phyloP scores from a whole-genome alignment of 2,888 invertebrate species.

The Ornithoptera priamus region DNA sequence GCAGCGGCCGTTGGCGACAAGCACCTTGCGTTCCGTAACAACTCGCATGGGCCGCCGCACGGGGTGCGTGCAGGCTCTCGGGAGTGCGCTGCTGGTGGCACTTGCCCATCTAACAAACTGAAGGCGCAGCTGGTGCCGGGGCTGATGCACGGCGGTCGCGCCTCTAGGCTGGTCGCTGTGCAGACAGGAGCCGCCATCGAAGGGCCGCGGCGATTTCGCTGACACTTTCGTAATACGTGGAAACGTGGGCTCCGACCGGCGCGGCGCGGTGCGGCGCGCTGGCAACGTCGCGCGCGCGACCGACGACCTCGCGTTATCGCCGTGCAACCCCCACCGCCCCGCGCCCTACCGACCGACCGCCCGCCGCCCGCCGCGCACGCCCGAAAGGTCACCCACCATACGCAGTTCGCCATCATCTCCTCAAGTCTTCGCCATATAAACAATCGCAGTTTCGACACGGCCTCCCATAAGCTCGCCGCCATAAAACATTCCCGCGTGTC shows the following conservation, averaged over 20 bases:
- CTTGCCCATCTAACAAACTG: not conserved
- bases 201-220: slow-evolving; percentile 63
- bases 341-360: slow-evolving; percentile 38
- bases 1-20: not conserved
- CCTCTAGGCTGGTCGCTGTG: slow-evolving; percentile 43
- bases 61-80: not conserved
- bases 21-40: slow-evolving; percentile 10
- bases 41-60: not conserved
- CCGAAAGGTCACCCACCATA: slow-evolving; percentile 71
- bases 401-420: slow-evolving; percentile 56
- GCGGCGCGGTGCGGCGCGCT: slow-evolving; percentile 59
- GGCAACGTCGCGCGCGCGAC: slow-evolving; percentile 72
- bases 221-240: slow-evolving; percentile 48
- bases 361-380: slow-evolving; percentile 65
- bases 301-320: slow-evolving; percentile 77
- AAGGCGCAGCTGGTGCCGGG: slow-evolving; percentile 29
- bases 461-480: slow-evolving; percentile 63
- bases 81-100: slow-evolving; percentile 11
- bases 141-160: slow-evolving; percentile 40
- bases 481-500: slow-evolving; percentile 49
- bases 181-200: slow-evolving; percentile 45
- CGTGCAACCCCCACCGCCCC: slow-evolving; percentile 45
- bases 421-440: slow-evolving; percentile 68
- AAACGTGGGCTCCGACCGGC: slow-evolving; percentile 50
- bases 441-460: slow-evolving; percentile 66